phyloP scores from a whole-genome alignment of 2,113 vertebrate species.

The Bettongia penicillata region DNA sequence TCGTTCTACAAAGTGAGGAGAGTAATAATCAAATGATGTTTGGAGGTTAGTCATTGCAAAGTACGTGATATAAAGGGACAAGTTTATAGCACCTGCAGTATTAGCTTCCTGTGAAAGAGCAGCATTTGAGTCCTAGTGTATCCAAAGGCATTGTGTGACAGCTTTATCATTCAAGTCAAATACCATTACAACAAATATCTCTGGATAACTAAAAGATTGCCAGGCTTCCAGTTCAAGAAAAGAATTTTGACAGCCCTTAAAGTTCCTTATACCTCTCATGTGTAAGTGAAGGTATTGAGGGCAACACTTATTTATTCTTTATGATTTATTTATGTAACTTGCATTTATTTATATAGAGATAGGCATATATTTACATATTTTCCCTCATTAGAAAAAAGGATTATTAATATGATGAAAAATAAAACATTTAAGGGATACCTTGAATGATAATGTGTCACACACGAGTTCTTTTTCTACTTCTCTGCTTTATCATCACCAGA shows the following conservation, averaged over 20 bases:
- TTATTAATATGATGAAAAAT: not conserved
- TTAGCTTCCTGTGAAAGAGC: not conserved
- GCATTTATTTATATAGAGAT: not conserved
- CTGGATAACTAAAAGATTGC: not conserved
- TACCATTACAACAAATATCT: not conserved
- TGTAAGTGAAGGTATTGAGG: not conserved
- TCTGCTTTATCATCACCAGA: not conserved
- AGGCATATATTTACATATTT: not conserved
- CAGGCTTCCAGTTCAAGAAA: slow-evolving; percentile 4
- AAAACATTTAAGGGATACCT: not conserved
- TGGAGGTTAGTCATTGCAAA: slow-evolving; percentile 33
- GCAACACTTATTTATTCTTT: not conserved
- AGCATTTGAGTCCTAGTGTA: not conserved
- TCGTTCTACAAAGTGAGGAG: slow-evolving; percentile 8
- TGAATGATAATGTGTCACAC: not conserved
- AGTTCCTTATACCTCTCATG: not conserved
- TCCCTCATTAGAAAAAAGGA: not conserved
- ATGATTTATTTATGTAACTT: not conserved
- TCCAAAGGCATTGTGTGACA: slow-evolving; percentile 13
- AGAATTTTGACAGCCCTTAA: slow-evolving; percentile 31
- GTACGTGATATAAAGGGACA: not conserved
- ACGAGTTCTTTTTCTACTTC: not conserved
- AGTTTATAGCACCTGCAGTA: not conserved
- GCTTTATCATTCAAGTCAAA: slow-evolving; percentile 11
- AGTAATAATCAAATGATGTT: slow-evolving; percentile 39